These are phyloP conservation scores for Xenopus laevis DNA, from an alignment of 2,113 vertebrate species.

Conservation along the genomic window DNA sequence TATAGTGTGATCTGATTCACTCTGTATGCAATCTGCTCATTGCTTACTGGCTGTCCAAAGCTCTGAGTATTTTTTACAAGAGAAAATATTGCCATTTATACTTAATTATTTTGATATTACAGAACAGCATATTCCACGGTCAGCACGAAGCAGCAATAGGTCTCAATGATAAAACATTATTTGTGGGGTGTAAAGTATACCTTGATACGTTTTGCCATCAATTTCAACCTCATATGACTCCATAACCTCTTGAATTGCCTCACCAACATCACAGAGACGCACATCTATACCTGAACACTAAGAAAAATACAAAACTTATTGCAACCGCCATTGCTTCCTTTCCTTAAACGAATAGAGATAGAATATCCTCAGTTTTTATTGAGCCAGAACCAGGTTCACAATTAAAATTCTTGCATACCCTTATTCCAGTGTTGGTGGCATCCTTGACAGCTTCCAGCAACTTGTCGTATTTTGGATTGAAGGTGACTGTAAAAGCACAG, in stretches of 20 bases:
- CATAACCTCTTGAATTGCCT: slow-evolving; percentile 95
- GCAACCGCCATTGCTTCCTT: not conserved
- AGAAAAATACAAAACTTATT: slow-evolving; percentile 7
- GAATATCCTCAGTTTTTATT: not conserved
- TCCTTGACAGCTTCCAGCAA: slow-evolving; percentile 91
- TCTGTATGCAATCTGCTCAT: no score
- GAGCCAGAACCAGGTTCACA: not conserved
- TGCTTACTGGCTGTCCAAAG: no score
- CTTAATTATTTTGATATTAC: no score
- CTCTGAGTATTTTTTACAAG: no score
- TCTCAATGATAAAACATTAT: not conserved
- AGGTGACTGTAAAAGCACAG: slow-evolving; percentile 93
- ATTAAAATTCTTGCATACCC: slow-evolving; percentile 66
- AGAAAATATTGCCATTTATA: no score
- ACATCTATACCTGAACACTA: slow-evolving; percentile 89
- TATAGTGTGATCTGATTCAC: no score
- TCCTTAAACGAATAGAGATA: not conserved
- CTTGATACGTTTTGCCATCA: slow-evolving; percentile 90
- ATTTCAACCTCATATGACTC: slow-evolving; percentile 95
- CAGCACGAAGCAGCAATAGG: no score
- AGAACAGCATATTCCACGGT: no score
- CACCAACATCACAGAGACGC: slow-evolving; percentile 87
- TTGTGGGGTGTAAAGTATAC: slow-evolving; percentile 48
- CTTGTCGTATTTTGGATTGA: slow-evolving; percentile 93
- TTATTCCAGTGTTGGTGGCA: slow-evolving; percentile 94